Conservation (phyloP, 2,888 invertebrate genomes). For the Danaus chrysippus region DNA sequence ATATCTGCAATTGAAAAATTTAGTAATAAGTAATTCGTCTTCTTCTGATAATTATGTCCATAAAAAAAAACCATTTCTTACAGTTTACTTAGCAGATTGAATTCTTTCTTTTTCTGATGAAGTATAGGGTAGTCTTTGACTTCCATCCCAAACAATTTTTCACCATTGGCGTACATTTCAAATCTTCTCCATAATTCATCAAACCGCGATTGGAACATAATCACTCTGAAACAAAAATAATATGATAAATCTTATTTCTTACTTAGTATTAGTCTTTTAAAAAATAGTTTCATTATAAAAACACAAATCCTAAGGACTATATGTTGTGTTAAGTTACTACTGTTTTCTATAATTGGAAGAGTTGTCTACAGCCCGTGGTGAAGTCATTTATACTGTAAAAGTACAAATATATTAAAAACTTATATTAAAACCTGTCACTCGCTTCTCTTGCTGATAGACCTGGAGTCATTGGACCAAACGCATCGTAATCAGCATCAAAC, state of each 20-base stretch:
- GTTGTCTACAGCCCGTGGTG: too few relatives aligned
- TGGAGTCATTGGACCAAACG: conserved; percentile 91
- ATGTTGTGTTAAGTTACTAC: too few relatives aligned
- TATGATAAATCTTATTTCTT: neutral
- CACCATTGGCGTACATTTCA: conserved; percentile 90
- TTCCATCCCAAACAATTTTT: conserved; percentile 90
- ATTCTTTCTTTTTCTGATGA: conserved; percentile 88
- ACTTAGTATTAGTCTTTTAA: neutral
- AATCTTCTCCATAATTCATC: conserved; percentile 90
- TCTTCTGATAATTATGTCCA: neutral
- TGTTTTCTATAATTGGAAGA: too few relatives aligned
- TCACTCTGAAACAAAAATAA: conserved; percentile 66
- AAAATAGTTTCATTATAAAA: too few relatives aligned
- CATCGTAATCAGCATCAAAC: conserved; percentile 85
- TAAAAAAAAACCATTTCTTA: conserved; percentile 61
- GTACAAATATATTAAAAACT: neutral
- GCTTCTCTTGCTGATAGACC: conserved; percentile 92
- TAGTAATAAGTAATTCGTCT: neutral
- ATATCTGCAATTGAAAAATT: conserved; percentile 51
- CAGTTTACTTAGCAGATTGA: conserved; percentile 90
- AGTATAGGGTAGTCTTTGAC: conserved; percentile 90
- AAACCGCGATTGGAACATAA: conserved; percentile 88
- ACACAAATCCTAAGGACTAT: too few relatives aligned
- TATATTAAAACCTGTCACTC: conserved; percentile 82
- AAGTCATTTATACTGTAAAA: too few relatives aligned